Percentiles rank a stretch among this genome's conserved stretches.
These are phyloP conservation scores for Podarcis cretensis DNA, from an alignment of 2,113 vertebrate genomes.

Conservation along the genomic window DNA sequence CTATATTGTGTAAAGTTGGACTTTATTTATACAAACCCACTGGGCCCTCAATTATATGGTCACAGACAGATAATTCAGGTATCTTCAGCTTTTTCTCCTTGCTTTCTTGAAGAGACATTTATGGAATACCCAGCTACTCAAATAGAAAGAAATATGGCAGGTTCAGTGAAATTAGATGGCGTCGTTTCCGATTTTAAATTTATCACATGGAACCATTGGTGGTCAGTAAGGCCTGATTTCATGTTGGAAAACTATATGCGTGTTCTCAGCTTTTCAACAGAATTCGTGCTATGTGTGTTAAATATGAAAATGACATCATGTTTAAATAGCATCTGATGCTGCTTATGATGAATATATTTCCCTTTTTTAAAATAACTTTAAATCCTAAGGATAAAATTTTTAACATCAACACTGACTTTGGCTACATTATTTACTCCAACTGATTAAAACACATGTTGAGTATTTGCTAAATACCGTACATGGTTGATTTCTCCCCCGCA, in stretches of 20 bases:
- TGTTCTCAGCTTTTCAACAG: background rate
- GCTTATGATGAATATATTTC: background rate
- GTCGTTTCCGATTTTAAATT: background rate
- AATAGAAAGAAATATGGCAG: background rate
- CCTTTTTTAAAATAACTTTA: background rate
- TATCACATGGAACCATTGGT: background rate
- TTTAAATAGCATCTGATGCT: background rate
- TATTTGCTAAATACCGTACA: background rate
- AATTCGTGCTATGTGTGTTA: background rate
- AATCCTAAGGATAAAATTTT: background rate
- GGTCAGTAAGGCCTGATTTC: background rate
- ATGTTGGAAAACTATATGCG: background rate
- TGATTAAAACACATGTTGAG: background rate
- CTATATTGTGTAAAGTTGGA: background rate
- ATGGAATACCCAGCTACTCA: background rate
- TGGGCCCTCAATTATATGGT: background rate
- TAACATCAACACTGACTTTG: background rate
- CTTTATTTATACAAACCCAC: conserved; percentile 10
- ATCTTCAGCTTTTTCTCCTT: background rate
- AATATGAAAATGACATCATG: no score
- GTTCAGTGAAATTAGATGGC: conserved; percentile 22
- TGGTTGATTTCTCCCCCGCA: background rate
- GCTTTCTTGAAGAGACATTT: conserved; percentile 20
- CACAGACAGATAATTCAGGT: conserved; percentile 19
- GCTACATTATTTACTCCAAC: background rate